phyloP scores from a whole-genome alignment of 2,113 vertebrate genomes.

The Leucopternis melanops region DNA sequence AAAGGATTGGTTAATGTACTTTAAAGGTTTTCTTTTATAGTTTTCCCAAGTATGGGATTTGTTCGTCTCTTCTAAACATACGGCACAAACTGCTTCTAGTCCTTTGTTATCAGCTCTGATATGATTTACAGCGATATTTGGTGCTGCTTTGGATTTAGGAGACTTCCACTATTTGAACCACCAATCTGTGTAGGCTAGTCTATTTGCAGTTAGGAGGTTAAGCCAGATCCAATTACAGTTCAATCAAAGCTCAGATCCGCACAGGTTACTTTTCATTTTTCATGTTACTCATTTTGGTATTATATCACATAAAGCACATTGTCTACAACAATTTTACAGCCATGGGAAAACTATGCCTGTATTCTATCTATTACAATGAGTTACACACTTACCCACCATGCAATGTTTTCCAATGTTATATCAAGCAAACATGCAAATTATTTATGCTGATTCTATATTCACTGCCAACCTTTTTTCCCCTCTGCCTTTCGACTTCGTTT shows the following conservation, averaged over 20 bases:
- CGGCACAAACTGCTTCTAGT: constrained; percentile 31
- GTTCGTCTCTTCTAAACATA: neutral
- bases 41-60: constrained; percentile 8
- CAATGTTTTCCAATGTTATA: neutral
- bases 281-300: constrained; percentile 2
- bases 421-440: neutral
- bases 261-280: constrained; percentile 1
- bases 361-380: neutral
- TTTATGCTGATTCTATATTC: neutral
- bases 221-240: constrained; percentile 73
- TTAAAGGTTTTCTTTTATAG: neutral
- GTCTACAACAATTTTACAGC: neutral
- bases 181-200: constrained; percentile 36
- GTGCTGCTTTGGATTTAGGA: constrained; percentile 58
- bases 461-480: neutral
- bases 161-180: constrained; percentile 64
- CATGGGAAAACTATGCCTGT: neutral
- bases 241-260: neutral
- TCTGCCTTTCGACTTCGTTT: constrained; percentile 11
- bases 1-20: constrained; percentile 52
- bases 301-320: neutral
- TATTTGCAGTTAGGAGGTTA: constrained; percentile 72
- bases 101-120: constrained; percentile 63
- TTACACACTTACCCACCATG: neutral
- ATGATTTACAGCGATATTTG: constrained; percentile 67